These are phyloP conservation scores for Periplaneta americana DNA, from an alignment of 1,140 invertebrate species.

Conservation along the genomic window DNA sequence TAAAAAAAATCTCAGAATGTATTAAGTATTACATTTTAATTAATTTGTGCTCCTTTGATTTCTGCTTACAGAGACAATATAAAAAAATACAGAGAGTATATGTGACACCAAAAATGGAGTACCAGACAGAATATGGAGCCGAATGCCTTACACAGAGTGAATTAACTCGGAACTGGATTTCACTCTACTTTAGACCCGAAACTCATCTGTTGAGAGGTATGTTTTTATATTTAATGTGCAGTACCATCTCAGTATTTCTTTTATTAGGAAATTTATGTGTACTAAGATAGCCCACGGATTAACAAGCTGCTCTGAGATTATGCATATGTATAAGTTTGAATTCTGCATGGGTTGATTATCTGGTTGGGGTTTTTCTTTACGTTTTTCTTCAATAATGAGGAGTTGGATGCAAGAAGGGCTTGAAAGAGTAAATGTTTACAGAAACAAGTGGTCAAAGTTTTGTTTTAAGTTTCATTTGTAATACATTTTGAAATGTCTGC, in stretches of 20 bases:
- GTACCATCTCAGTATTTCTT: background rate
- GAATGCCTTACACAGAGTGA: constrained; percentile 39
- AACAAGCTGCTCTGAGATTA: too few species aligned
- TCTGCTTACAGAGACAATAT: constrained; percentile 1
- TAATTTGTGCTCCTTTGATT: background rate
- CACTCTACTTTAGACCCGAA: constrained; percentile 37
- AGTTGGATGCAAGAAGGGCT: too few species aligned
- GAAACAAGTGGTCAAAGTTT: too few species aligned
- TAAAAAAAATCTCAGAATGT: background rate
- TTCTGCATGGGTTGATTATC: too few species aligned
- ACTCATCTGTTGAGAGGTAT: constrained; percentile 40
- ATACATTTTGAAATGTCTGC: too few species aligned
- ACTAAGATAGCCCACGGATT: too few species aligned
- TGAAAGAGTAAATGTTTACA: too few species aligned
- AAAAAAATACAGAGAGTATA: background rate
- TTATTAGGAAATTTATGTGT: too few species aligned
- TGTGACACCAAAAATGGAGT: constrained; percentile 41
- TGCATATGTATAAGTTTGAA: too few species aligned
- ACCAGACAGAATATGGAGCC: constrained; percentile 39
- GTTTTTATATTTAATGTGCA: background rate
- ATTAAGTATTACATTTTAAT: background rate
- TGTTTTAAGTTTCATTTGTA: too few species aligned
- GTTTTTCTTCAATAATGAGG: too few species aligned
- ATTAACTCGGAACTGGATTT: constrained; percentile 38
- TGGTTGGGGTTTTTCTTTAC: too few species aligned